phyloP scores from a whole-genome alignment of 1,140 invertebrate genomes.

The Paraescarpia echinospica region DNA sequence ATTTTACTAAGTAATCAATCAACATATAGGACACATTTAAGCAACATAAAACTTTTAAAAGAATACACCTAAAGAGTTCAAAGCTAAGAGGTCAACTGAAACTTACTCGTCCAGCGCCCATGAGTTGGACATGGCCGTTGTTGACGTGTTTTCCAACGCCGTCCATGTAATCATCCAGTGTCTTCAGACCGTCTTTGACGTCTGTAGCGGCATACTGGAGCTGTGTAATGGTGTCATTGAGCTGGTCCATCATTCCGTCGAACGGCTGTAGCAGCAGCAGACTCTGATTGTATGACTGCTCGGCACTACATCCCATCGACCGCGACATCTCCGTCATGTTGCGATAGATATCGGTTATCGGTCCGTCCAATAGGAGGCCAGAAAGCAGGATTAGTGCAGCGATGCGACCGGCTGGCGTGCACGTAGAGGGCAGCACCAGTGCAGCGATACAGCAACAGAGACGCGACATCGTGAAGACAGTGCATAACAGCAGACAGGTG shows the following conservation, averaged over 20 bases:
- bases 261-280: slow-evolving; percentile 28
- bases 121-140: slow-evolving; percentile 24
- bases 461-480: slow-evolving; percentile 23
- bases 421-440: slow-evolving; percentile 25
- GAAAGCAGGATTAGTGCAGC: slow-evolving; percentile 22
- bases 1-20: too few relatives aligned
- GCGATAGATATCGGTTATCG: slow-evolving; percentile 28
- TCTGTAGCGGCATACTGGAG: slow-evolving; percentile 22
- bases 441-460: slow-evolving; percentile 24
- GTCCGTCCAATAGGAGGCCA: slow-evolving; percentile 28
- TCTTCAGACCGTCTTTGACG: slow-evolving; percentile 24
- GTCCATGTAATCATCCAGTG: slow-evolving; percentile 24
- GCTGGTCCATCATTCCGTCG: slow-evolving; percentile 30
- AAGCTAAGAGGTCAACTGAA: neutral
- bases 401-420: slow-evolving; percentile 26
- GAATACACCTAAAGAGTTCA: neutral
- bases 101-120: slow-evolving; percentile 21
- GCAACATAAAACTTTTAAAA: too few relatives aligned
- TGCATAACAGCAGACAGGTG: slow-evolving; percentile 11
- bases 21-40: too few relatives aligned
- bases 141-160: slow-evolving; percentile 16
- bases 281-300: slow-evolving; percentile 29
- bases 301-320: slow-evolving; percentile 27
- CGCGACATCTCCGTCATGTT: slow-evolving; percentile 28
- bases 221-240: slow-evolving; percentile 26